Evolutionary conservation across 1,140 invertebrate genomes (phyloP).

Genomic region (Bactericera cockerelli): DNA sequence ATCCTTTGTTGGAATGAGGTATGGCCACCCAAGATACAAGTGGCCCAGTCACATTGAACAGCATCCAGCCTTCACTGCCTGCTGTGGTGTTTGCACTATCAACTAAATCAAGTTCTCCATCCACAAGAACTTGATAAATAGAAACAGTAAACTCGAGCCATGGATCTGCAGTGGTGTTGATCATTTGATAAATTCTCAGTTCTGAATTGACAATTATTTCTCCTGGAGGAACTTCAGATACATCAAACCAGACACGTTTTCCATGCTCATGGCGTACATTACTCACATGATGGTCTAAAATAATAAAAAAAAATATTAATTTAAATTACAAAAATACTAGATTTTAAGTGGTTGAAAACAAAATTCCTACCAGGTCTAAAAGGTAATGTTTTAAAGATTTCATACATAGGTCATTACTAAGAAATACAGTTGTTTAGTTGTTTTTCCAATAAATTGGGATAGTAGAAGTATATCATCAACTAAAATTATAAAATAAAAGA

Average conservation of each 20-base stretch:
- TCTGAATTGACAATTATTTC: constrained; percentile 72
- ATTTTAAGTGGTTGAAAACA: too few species aligned
- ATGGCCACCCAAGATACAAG: constrained; percentile 59
- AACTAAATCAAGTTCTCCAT: constrained; percentile 44
- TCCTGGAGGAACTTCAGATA: constrained; percentile 59
- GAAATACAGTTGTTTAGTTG: too few species aligned
- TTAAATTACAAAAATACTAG: too few species aligned
- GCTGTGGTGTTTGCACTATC: constrained; percentile 44
- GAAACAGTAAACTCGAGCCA: constrained; percentile 35
- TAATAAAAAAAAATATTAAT: too few species aligned
- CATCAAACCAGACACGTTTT: constrained; percentile 79
- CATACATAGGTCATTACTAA: too few species aligned
- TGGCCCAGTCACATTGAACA: constrained; percentile 56
- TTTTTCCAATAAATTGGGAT: too few species aligned
- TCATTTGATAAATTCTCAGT: constrained; percentile 48
- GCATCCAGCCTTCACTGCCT: constrained; percentile 54
- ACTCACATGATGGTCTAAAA: constrained; percentile 45
- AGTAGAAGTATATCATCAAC: too few species aligned
- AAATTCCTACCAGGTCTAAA: too few species aligned
- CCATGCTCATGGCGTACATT: constrained; percentile 66
- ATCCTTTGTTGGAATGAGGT: constrained; percentile 63
- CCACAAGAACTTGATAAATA: constrained; percentile 38
- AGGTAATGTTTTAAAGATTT: too few species aligned
- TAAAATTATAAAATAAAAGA: too few species aligned
- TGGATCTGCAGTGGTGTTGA: constrained; percentile 23